Base-by-base conservation (phyloP, 1,140 invertebrate genomes). In the Megathymus violae region DNA sequence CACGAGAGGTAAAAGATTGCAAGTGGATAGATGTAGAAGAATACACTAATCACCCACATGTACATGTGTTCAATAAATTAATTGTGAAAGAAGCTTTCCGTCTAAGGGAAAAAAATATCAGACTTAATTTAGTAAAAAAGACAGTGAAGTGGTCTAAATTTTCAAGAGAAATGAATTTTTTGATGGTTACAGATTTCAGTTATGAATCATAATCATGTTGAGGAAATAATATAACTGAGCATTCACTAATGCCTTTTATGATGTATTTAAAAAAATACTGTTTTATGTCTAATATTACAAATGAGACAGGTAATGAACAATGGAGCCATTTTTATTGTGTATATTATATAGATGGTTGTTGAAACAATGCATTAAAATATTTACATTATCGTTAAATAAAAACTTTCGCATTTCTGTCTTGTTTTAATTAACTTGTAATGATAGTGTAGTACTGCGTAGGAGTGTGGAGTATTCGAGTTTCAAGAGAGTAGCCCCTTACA, bases 1-100 rank as follows among this genome's bases (percentile, higher is more conserved):
- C 94, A 10, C 91, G 93, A 67, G 97, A 98, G 91, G 94, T 98
- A 11, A 92, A 91, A 0, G 93, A 94, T 14, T 96, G 95, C 67
- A 79, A 92, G 71, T 98, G 97, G 97, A 97, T 98, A 95, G 92
- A 94, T 67, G 92, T 97, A 19, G 92, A 95, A 25, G 95, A 97
- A 67, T 97, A 95, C 79, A 74, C 94, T 10, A 84, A 91, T 17
- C 94, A 96, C 92, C 94, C 95, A 3, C 87, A 95, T 68, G 94
- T 97, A 4, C 94, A 96, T 70, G 92, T 94, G 58, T 94, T 94
- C 17, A 97, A 97, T 83, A 93, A 93, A 64, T 91, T 93, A 50
- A 91, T 96, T 67, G 92, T 95, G 4, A 82, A 90, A 51, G 94
- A 94, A 72, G 95, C 94, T 78, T 76, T 96, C 10, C 93, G 95